A percentile compares a stretch with the other conserved stretches of the same genome.
These are phyloP conservation scores for Chorisops tibialis DNA, from an alignment of 2,888 invertebrate species.

Conservation along the genomic window DNA sequence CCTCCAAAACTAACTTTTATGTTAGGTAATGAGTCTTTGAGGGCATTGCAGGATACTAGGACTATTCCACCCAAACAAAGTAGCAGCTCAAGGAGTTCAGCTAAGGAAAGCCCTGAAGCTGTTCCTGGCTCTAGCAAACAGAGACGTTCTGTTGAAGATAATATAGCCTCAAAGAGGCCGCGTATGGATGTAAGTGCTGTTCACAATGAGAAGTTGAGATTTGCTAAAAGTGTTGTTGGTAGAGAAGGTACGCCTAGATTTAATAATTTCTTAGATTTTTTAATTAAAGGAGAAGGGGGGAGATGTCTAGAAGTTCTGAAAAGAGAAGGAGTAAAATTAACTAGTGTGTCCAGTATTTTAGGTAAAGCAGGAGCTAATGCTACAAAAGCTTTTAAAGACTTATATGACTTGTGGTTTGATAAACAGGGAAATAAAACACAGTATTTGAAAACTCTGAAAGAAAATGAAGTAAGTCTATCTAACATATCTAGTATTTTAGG, in stretches of 20 bases:
- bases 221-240: constrained; percentile 44
- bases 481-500: constrained; percentile 14
- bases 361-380: constrained; percentile 35
- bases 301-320: constrained; percentile 9
- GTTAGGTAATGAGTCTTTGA: no score
- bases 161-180: constrained; percentile 3
- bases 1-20: constrained; percentile 59
- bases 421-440: constrained; percentile 29
- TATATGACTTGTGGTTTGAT: constrained; percentile 34
- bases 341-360: constrained; percentile 36
- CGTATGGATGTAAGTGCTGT: neutral
- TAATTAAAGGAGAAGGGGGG: constrained; percentile 37
- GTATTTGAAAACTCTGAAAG: constrained; percentile 14
- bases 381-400: constrained; percentile 35
- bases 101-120: no score
- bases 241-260: constrained; percentile 42
- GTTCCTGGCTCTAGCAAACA: neutral
- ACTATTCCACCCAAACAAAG: neutral
- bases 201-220: constrained; percentile 38
- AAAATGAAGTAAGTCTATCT: neutral
- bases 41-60: neutral
- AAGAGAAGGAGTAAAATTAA: constrained; percentile 6
- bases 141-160: constrained; percentile 3
- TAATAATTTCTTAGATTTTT: constrained; percentile 44
- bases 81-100: no score